These are phyloP conservation scores for Lagopus muta DNA, from an alignment of 2,113 vertebrate genomes.

Conservation along the genomic window DNA sequence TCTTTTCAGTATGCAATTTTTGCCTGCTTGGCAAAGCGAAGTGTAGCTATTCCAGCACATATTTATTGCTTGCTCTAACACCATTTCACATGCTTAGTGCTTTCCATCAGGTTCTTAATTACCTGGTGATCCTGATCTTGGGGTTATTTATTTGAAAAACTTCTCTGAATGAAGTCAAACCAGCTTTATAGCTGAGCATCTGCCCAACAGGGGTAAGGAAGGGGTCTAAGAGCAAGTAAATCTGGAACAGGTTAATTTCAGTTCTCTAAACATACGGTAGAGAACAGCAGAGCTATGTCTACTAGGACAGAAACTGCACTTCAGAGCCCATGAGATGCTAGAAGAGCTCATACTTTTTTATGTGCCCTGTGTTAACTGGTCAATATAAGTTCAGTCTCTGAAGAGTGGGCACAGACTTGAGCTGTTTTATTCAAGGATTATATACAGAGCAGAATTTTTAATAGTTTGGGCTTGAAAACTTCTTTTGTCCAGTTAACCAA, in stretches of 20 bases:
- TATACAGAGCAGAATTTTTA: neutral
- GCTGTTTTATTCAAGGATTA: constrained; percentile 4
- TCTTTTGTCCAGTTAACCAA: neutral
- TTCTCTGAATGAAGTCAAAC: neutral
- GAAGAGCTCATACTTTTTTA: neutral
- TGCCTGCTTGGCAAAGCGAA: neutral
- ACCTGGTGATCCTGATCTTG: neutral
- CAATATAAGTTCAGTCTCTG: neutral
- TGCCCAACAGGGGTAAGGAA: neutral
- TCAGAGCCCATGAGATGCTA: neutral
- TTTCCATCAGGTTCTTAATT: neutral
- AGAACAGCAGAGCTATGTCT: neutral
- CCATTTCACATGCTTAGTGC: neutral
- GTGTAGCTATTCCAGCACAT: neutral
- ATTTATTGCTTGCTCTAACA: neutral
- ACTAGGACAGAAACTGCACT: neutral
- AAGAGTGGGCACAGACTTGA: neutral
- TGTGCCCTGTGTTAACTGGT: neutral
- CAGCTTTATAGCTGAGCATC: neutral
- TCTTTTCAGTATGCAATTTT: neutral
- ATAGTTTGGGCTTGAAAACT: neutral
- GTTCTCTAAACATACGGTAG: neutral
- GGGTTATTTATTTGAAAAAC: neutral
- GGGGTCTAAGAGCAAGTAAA: neutral
- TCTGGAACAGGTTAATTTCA: neutral